These are phyloP conservation scores for Ptychoptera contaminata DNA, from an alignment of 2,888 invertebrate genomes.

Conservation along the genomic window DNA sequence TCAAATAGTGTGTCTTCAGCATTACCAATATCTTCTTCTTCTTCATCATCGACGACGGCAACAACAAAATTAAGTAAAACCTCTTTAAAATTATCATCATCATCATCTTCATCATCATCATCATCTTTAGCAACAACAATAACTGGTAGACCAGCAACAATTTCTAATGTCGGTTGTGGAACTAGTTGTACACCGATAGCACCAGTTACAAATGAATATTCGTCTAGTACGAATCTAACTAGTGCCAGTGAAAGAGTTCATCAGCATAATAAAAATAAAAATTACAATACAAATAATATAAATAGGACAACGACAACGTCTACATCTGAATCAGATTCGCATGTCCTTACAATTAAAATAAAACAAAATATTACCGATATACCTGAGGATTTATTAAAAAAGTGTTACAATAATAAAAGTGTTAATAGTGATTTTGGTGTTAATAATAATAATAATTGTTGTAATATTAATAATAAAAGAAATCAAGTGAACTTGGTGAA, in stretches of 20 bases:
- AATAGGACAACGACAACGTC: background rate
- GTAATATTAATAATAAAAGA: background rate
- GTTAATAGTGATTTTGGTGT: background rate
- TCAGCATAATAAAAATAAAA: conserved; percentile 15
- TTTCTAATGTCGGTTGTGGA: too few relatives aligned
- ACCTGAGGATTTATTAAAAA: too few relatives aligned
- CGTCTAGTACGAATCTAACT: too few relatives aligned
- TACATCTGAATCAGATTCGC: background rate
- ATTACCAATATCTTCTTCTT: too few relatives aligned
- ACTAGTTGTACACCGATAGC: too few relatives aligned
- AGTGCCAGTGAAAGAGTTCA: conserved; percentile 1
- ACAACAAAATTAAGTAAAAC: conserved; percentile 9
- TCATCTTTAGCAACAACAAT: conserved; percentile 16
- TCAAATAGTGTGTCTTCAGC: too few relatives aligned
- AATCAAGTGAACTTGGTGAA: background rate
- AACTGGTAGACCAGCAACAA: background rate
- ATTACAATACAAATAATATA: conserved; percentile 8
- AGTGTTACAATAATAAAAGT: background rate
- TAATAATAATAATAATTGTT: background rate
- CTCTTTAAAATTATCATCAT: conserved; percentile 13
- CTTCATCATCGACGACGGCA: conserved; percentile 6
- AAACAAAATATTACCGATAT: too few relatives aligned
- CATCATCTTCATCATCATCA: conserved; percentile 15
- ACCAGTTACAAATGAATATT: too few relatives aligned
- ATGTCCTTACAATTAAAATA: too few relatives aligned